Evolutionary conservation across 2,113 vertebrate species (phyloP), one percentile per base, ranked within the genome.

Genomic region (Furnarius figulus): DNA sequence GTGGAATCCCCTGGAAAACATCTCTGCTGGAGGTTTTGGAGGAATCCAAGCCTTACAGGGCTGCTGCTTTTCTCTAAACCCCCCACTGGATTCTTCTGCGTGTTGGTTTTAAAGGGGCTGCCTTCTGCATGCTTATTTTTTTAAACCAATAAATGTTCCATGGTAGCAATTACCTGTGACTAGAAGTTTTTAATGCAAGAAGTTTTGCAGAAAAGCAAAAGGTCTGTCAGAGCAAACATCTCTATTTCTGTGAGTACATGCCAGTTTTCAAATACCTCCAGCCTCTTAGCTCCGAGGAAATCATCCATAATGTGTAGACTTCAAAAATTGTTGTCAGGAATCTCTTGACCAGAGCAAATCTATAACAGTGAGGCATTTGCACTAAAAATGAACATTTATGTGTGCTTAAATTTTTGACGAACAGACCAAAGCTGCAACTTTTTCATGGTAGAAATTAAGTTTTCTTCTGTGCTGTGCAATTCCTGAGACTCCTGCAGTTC

Each of bases 61-160:
- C 56, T 66, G 21, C 33, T 68, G 85, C 35, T 94, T 53, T 62
- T 68, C 84, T 86, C 67, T 22, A 7, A 61, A 49, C 72, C 52
- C 75, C 74, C 33, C 8, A 7, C 71, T n/a, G 73, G 39, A 22
- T 86, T 31, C 30, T 82, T 70, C 55, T 50, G 39, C 28, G 63
- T 46, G 44, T 42, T 93, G 89, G 67, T 88, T 89, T 87, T 59
- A 87, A 89, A 71, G 53, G 62, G 53, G 63, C 68, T 62, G 83
- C 75, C 66, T 90, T 83, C 78, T 97, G 95, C 95, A 97, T 96
- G 97, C 81, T 75, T 90, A 31, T 85, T 86, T 92, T 93, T 93
- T 81, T 42, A n/a, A 90, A 40, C 22, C 31, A 95, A 93, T 95
- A 84, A 93, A 90, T 25, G 56, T 86, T 85, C 14, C 21, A 6